These are phyloP conservation scores for Cavia aperea DNA, from an alignment of 2,113 vertebrate species.

Conservation along the genomic window DNA sequence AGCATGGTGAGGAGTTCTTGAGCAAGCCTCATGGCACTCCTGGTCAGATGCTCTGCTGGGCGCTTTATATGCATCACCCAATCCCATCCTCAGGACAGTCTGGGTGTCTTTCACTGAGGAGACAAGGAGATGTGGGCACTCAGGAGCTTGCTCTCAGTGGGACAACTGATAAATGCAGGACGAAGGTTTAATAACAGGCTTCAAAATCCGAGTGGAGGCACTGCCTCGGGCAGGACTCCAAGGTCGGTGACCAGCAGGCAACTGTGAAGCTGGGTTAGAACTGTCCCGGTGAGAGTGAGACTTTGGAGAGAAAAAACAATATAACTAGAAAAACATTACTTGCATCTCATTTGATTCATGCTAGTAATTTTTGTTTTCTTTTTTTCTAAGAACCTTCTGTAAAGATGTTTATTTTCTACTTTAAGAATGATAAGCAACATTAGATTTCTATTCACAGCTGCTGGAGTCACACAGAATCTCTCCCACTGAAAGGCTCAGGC, in stretches of 20 bases:
- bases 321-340: not conserved
- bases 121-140: not conserved
- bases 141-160: not conserved
- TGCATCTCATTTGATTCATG: not conserved
- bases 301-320: not conserved
- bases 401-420: not conserved
- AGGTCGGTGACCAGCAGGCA: not conserved
- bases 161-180: not conserved
- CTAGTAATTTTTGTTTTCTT: slow-evolving; percentile 20
- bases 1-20: not conserved
- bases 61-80: accelerated
- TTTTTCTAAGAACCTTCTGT: not conserved
- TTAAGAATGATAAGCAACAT: not conserved
- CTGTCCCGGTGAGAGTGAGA: not conserved
- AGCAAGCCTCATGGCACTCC: not conserved
- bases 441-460: not conserved
- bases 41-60: not conserved
- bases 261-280: not conserved
- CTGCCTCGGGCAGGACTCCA: not conserved
- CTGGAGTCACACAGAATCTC: not conserved
- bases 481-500: not conserved
- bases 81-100: not conserved
- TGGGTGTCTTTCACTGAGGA: not conserved
- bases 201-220: not conserved
- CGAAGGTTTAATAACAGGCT: not conserved